Conservation (phyloP, 2,797 vertebrate genomes). For the Danio aesculapii region DNA sequence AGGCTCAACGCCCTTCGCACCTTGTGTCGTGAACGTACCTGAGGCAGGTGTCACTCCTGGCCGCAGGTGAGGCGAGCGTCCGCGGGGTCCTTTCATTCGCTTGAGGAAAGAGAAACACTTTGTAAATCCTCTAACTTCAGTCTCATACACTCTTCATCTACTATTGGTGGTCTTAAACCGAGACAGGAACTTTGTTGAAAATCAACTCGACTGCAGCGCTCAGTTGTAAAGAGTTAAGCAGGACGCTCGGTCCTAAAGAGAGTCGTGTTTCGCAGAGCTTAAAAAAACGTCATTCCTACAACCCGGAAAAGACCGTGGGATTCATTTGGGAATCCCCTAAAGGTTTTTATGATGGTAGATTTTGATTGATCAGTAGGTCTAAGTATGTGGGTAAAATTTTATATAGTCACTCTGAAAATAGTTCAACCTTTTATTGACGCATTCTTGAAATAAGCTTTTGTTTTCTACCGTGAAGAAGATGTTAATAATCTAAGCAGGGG, state of each 20-base stretch:
- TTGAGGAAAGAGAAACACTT: background rate
- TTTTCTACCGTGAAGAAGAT: no score
- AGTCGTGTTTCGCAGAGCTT: background rate
- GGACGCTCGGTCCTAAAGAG: conserved; percentile 61
- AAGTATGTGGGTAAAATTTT: background rate
- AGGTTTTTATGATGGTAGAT: background rate
- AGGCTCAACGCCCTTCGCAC: conserved; percentile 39
- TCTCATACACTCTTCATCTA: background rate
- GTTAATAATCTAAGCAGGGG: no score
- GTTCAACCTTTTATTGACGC: no score
- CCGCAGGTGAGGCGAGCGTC: background rate
- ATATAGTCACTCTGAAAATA: no score
- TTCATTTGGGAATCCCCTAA: background rate
- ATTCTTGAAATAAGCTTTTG: no score
- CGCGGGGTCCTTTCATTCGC: background rate
- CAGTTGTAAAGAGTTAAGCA: conserved; percentile 51
- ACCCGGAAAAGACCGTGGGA: background rate
- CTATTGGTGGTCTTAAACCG: conserved; percentile 15
- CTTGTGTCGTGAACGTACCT: conserved; percentile 35
- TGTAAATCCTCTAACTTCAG: background rate
- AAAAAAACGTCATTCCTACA: background rate
- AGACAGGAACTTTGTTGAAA: conserved; percentile 70
- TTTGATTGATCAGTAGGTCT: background rate
- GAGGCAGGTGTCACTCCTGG: conserved; percentile 50
- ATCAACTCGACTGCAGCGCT: conserved; percentile 50